phyloP scores from a whole-genome alignment of 2,888 invertebrate genomes.

The Ptychoptera albimana region DNA sequence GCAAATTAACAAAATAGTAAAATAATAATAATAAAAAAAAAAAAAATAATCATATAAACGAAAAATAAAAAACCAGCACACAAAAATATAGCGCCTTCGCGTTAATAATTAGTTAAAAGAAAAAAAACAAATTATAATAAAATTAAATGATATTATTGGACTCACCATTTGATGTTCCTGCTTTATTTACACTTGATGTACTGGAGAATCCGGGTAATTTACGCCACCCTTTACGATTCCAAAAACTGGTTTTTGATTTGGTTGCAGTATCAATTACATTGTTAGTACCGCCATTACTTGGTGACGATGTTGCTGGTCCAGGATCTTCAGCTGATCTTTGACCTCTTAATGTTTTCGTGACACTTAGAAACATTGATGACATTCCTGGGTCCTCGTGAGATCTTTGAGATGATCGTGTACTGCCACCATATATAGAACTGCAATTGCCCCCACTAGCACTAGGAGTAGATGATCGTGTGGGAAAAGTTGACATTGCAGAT shows the following conservation, averaged over 20 bases:
- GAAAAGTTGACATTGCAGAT: slow-evolving; percentile 27
- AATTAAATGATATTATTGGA: slow-evolving; percentile 11
- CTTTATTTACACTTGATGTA: slow-evolving; percentile 52
- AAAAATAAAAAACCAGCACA: too few species aligned
- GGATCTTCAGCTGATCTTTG: slow-evolving; percentile 28
- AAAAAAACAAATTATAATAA: neutral
- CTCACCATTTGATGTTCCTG: slow-evolving; percentile 44
- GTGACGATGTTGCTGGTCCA: slow-evolving; percentile 22
- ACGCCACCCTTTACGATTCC: slow-evolving; percentile 65
- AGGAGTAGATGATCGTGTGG: slow-evolving; percentile 11
- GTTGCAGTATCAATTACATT: slow-evolving; percentile 4
- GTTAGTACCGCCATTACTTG: slow-evolving; percentile 13
- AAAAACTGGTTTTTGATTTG: slow-evolving; percentile 31
- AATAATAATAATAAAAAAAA: too few species aligned
- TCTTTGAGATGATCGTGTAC: slow-evolving; percentile 27
- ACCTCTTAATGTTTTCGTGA: slow-evolving; percentile 19
- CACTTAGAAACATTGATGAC: slow-evolving; percentile 16
- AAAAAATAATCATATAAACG: too few species aligned
- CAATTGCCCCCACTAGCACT: slow-evolving; percentile 1
- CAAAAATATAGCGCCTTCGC: neutral
- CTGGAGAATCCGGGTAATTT: slow-evolving; percentile 60
- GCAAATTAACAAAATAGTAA: too few species aligned
- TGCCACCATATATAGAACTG: slow-evolving; percentile 8
- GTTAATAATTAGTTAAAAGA: neutral
- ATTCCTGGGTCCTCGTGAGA: slow-evolving; percentile 13